A percentile compares a stretch with the other conserved stretches of the same genome.
These are phyloP conservation scores for Sebastes vulpes DNA, from an alignment of 2,797 vertebrate genomes.

Conservation along the genomic window DNA sequence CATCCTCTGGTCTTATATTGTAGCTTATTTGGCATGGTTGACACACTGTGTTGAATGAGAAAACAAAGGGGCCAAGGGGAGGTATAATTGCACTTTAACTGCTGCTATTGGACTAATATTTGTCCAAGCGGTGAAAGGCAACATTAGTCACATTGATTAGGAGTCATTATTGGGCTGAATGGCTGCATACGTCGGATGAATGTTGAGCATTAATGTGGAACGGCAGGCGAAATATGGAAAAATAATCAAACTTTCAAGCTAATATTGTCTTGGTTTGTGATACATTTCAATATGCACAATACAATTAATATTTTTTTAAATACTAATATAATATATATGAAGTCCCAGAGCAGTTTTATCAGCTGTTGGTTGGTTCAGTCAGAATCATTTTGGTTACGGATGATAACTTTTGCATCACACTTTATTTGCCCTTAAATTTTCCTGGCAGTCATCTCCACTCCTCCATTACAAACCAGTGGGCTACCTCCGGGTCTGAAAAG, in stretches of 20 bases:
- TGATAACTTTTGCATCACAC: background rate
- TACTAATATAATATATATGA: background rate
- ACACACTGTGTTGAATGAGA: slow-evolving; percentile 74
- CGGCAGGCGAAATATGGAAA: background rate
- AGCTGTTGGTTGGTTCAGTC: too few relatives aligned
- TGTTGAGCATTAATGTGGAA: background rate
- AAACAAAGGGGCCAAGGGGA: slow-evolving; percentile 66
- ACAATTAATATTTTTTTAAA: background rate
- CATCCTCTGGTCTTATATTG: slow-evolving; percentile 63
- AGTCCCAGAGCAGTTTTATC: too few relatives aligned
- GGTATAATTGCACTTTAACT: slow-evolving; percentile 75
- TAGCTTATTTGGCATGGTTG: slow-evolving; percentile 54
- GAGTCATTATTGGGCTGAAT: slow-evolving; percentile 58
- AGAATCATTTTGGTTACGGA: background rate
- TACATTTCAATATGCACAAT: background rate
- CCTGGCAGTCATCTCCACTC: background rate
- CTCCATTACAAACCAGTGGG: too few relatives aligned
- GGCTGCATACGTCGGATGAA: background rate
- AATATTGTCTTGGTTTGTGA: background rate
- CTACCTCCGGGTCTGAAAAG: too few relatives aligned
- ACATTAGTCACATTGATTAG: slow-evolving; percentile 72
- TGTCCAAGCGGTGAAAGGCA: slow-evolving; percentile 66
- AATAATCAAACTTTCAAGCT: background rate
- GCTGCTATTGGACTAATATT: slow-evolving; percentile 76
- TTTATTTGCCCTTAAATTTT: background rate